phyloP scores from a whole-genome alignment of 2,888 invertebrate species.

The Willowsia nigromaculata region DNA sequence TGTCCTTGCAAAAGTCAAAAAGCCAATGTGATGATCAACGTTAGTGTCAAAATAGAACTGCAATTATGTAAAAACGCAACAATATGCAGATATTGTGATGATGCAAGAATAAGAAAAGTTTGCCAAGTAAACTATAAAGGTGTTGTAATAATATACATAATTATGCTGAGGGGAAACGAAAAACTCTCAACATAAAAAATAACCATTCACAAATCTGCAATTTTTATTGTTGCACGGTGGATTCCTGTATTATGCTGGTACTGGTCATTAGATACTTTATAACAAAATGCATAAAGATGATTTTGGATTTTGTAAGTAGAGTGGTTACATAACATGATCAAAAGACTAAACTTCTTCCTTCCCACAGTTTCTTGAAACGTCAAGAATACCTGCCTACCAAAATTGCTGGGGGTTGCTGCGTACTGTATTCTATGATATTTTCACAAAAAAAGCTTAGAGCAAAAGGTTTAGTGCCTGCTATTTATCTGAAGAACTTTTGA shows the following conservation, averaged over 20 bases:
- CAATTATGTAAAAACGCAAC: too few species aligned
- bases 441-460: slow-evolving; percentile 9
- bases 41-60: too few species aligned
- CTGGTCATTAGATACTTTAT: background rate
- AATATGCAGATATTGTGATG: too few species aligned
- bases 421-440: background rate
- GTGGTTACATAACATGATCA: too few species aligned
- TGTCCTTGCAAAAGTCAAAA: too few species aligned
- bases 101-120: too few species aligned
- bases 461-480: background rate
- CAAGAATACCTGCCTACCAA: background rate
- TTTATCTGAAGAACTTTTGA: background rate
- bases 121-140: too few species aligned
- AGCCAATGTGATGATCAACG: too few species aligned
- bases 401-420: background rate
- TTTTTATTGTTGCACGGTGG: background rate
- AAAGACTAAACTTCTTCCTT: too few species aligned
- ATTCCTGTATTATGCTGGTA: slow-evolving; percentile 6
- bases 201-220: background rate
- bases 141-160: too few species aligned
- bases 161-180: background rate
- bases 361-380: slow-evolving; percentile 34
- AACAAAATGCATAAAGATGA: too few species aligned
- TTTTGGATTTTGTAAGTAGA: too few species aligned
- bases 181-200: background rate